Evolutionary conservation across 2,888 invertebrate species (phyloP).

Genomic region (Drosophila anomalata): DNA sequence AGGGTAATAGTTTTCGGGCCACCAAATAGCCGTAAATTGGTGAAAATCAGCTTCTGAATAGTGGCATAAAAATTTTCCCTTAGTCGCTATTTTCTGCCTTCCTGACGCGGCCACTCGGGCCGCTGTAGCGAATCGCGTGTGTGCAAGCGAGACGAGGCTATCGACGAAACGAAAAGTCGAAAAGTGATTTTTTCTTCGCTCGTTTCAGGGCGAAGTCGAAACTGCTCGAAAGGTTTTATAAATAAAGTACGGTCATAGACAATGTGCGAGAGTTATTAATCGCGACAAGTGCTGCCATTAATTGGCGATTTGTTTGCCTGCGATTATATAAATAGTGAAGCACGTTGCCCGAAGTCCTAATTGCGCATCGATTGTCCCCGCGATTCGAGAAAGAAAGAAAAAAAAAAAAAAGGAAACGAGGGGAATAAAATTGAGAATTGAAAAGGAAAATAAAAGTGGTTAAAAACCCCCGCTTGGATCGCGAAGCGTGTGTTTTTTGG

Average conservation of each 20-base stretch:
- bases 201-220: conserved; percentile 79
- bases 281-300: conserved; percentile 32
- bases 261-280: conserved; percentile 37
- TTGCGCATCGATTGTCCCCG: conserved; percentile 71
- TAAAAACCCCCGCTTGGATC: conserved; percentile 5
- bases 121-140: conserved; percentile 21
- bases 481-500: conserved; percentile 27
- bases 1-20: conserved; percentile 53
- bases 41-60: conserved; percentile 57
- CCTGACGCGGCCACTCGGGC: conserved; percentile 32
- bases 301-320: conserved; percentile 25
- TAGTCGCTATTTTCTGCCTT: conserved; percentile 66
- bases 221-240: conserved; percentile 72
- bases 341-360: conserved; percentile 63
- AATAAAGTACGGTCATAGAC: conserved; percentile 59
- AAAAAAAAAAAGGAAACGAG: too few relatives aligned
- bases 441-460: conserved; percentile 29
- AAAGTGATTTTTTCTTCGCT: conserved; percentile 75
- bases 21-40: conserved; percentile 22
- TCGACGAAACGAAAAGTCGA: conserved; percentile 54
- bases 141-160: conserved; percentile 48
- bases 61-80: conserved; percentile 70
- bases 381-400: conserved; percentile 15
- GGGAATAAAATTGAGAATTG: conserved; percentile 13
- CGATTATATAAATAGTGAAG: conserved; percentile 71